Evolutionary conservation across 64 coral and sea anemone genomes (phyloP), one percentile per base, ranked within the genome.

Genomic region (Actinia tenebrosa): DNA sequence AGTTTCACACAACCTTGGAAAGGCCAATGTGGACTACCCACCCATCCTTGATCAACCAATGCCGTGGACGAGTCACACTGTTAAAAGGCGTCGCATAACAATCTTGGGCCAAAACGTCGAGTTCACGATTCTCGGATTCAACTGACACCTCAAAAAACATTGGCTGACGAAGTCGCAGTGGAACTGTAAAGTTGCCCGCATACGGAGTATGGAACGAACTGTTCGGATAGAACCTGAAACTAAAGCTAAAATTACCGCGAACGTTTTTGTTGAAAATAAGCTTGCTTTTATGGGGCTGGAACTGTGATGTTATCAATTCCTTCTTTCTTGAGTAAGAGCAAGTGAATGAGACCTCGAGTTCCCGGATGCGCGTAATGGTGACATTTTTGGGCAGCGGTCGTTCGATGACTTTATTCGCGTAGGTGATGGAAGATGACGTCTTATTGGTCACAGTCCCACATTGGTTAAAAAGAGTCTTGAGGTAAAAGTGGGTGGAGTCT

Each of bases 341-440:
- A 43, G 71, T 87, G 75, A 91, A 91, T 42, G 56, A 60, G 3
- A 91, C 68, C 45, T 91, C 77, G 3, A 91, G 19, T 0, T 85
- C 71, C 18, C 77, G 72, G 15, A 82, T 55, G 59, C 89, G 84
- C 0, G 89, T 87, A 3, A 91, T 64, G 11, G 64, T 72, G 22
- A 44, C 60, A 37, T 66, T 47, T 10, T 59, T 54, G 15, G 53
- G 46, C 37, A 80, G 25, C 10, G 89, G 27, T 61, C 71, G 84
- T 87, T 69, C 77, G 56, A 87, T 55, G 43, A 90, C 89, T 86
- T 17, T 80, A 60, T 91, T 91, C 9, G 84, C 63, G 77, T 91
- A 91, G 53, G 82, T 62, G 45, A 91, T 23, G 20, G 60, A 53
- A 20, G 84, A 18, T n/a, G 82, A 19, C 16, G 91, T 88, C 15